Percentiles rank a stretch among this genome's conserved stretches.
Evolutionary conservation across 1,140 invertebrate species (phyloP).

Genomic region (Zelostemma sp.): DNA sequence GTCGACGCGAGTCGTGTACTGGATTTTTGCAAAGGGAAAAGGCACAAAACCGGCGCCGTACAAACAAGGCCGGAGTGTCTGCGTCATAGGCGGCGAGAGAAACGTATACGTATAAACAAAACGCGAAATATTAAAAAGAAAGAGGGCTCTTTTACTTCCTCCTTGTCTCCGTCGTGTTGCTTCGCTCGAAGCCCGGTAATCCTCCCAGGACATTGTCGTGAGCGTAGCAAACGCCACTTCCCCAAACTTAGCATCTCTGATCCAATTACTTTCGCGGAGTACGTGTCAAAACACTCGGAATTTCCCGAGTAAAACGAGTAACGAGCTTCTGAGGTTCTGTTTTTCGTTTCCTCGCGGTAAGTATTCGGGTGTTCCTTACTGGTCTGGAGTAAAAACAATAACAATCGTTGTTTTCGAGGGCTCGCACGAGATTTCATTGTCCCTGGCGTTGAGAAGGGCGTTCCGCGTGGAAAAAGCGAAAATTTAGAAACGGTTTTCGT

Average conservation of each 20-base stretch:
- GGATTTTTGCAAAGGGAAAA: not conserved
- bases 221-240: not conserved
- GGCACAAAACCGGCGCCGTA: conserved; percentile 3
- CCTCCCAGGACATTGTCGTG: not conserved
- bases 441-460: conserved; percentile 16
- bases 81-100: not conserved
- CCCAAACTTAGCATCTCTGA: not conserved
- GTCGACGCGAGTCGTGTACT: not conserved
- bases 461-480: conserved; percentile 19
- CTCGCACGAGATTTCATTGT: conserved; percentile 21
- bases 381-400: too few relatives aligned
- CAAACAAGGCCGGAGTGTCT: conserved; percentile 2
- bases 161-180: not conserved
- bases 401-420: too few relatives aligned
- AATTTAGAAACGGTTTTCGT: conserved; percentile 18
- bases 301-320: too few relatives aligned
- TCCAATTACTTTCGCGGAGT: not conserved
- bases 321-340: too few relatives aligned
- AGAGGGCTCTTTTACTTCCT: not conserved
- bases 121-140: conserved; percentile 9
- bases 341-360: too few relatives aligned
- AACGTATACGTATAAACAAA: conserved; percentile 5
- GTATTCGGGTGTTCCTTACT: too few relatives aligned
- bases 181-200: not conserved
- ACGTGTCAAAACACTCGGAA: not conserved